Conservation (phyloP, 2,888 invertebrate species). For the Ophion ellenae region DNA sequence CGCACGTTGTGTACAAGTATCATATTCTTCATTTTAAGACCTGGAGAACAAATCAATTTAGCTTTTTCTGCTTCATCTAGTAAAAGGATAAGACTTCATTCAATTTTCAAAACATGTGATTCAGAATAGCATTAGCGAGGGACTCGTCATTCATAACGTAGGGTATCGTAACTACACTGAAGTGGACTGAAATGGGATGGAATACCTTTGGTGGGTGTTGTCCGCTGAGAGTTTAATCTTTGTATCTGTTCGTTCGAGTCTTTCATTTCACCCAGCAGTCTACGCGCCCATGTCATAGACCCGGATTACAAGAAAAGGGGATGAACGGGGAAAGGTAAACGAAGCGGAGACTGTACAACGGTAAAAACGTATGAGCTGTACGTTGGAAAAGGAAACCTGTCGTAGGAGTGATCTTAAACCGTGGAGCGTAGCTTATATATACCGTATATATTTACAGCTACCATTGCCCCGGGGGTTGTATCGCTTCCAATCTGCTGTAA, state of each 20-base stretch:
- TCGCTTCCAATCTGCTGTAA: slow-evolving; percentile 63
- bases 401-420: slow-evolving; percentile 33
- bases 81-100: too few species aligned
- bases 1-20: too few species aligned
- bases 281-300: slow-evolving; percentile 13
- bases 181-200: not conserved
- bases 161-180: not conserved
- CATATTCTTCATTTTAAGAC: too few species aligned
- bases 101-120: too few species aligned
- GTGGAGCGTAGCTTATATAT: slow-evolving; percentile 19
- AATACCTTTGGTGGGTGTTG: slow-evolving; percentile 40
- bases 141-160: too few species aligned
- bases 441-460: slow-evolving; percentile 46
- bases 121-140: too few species aligned
- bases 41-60: too few species aligned
- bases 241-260: slow-evolving; percentile 36
- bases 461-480: slow-evolving; percentile 50
- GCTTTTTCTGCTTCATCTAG: too few species aligned
- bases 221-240: not conserved
- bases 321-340: slow-evolving; percentile 40
- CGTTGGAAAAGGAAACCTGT: slow-evolving; percentile 47
- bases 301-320: slow-evolving; percentile 39
- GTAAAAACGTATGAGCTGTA: slow-evolving; percentile 28
- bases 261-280: slow-evolving; percentile 39
- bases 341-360: slow-evolving; percentile 27